Conservation (phyloP, 2,797 vertebrate genomes). For the Intellagama lesueurii region DNA sequence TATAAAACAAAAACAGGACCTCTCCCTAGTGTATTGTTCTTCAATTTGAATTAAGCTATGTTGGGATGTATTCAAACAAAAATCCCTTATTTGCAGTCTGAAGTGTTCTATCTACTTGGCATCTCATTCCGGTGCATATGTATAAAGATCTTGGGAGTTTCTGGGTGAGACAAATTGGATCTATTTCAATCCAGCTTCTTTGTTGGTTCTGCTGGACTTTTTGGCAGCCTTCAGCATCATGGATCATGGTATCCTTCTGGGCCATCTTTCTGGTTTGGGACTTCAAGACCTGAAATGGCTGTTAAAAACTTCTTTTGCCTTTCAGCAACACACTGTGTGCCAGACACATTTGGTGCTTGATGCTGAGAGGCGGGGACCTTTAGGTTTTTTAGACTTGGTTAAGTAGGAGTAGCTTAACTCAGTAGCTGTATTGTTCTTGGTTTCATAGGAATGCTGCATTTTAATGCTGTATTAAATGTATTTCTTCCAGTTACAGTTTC, state of each 20-base stretch:
- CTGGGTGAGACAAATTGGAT: no score
- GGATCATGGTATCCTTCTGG: no score
- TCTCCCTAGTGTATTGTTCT: background rate
- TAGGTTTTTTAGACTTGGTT: constrained; percentile 12
- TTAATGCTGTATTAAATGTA: background rate
- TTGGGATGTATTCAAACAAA: background rate
- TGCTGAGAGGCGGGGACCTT: background rate
- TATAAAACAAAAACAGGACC: background rate
- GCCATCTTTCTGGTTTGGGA: no score
- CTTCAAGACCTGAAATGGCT: background rate
- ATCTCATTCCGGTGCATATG: background rate
- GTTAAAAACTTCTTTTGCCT: background rate
- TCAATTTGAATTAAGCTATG: background rate
- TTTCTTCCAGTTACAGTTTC: constrained; percentile 8
- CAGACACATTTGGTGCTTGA: background rate
- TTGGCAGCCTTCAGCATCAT: no score
- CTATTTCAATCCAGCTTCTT: no score
- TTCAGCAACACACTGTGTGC: background rate
- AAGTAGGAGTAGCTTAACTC: constrained; percentile 16
- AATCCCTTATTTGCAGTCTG: background rate
- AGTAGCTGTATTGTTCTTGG: constrained; percentile 20
- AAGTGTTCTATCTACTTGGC: background rate
- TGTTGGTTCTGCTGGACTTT: no score
- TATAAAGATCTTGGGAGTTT: background rate
- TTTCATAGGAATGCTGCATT: constrained; percentile 19